phyloP scores from a whole-genome alignment of 2,888 invertebrate genomes.

The Orthonychiurus folsomi region DNA sequence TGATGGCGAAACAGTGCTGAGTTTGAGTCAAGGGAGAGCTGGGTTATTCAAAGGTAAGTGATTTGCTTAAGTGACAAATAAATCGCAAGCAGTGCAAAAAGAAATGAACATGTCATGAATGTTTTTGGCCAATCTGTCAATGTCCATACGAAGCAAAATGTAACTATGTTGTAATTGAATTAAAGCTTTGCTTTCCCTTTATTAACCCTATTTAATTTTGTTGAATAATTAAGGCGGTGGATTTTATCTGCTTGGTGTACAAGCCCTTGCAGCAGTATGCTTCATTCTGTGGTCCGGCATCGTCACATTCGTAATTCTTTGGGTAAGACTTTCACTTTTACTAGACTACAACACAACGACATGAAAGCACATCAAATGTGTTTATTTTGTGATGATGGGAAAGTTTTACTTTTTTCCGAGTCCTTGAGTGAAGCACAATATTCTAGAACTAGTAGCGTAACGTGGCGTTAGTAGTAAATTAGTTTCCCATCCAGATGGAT shows the following conservation, averaged over 20 bases:
- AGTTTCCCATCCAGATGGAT: too few species aligned
- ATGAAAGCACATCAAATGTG: too few species aligned
- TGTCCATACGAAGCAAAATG: too few species aligned
- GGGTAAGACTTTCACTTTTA: too few species aligned
- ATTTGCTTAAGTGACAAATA: too few species aligned
- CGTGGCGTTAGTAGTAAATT: too few species aligned
- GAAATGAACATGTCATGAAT: background rate
- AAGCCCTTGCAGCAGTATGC: slow-evolving; percentile 62
- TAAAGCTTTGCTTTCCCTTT: slow-evolving; percentile 7
- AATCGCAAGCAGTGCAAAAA: background rate
- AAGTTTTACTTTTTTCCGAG: too few species aligned
- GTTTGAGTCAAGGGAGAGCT: slow-evolving; percentile 56
- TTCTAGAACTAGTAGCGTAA: too few species aligned
- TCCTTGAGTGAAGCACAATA: too few species aligned
- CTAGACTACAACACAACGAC: too few species aligned
- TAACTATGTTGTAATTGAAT: slow-evolving; percentile 4
- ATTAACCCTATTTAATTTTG: too few species aligned
- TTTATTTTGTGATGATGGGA: too few species aligned
- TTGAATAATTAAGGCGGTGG: slow-evolving; percentile 76
- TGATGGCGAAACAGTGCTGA: slow-evolving; percentile 69
- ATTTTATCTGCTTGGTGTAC: slow-evolving; percentile 76
- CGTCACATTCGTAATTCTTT: slow-evolving; percentile 63
- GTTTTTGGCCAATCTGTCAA: background rate
- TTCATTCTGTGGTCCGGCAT: slow-evolving; percentile 64
- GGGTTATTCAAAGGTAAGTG: slow-evolving; percentile 47